Base-by-base conservation (phyloP, 2,113 vertebrate genomes). In the Pelusios castaneus region DNA sequence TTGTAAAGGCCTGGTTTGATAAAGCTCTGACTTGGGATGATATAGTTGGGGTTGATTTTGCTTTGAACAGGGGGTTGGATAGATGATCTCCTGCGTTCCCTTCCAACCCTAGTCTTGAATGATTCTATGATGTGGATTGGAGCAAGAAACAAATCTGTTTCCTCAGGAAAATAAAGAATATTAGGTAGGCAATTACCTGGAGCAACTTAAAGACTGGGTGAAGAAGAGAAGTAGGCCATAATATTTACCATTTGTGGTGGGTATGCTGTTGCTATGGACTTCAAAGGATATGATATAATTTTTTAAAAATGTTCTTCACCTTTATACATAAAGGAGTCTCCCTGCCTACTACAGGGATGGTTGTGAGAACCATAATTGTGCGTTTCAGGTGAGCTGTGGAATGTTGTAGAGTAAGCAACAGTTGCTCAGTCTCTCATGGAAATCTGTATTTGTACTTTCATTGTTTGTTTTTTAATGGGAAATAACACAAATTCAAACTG, bases 171-270 rank as follows among this genome's bases (percentile, higher is more conserved):
- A 2, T 8, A 75, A 9, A 81, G n/a, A n/a, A n/a, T n/a, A 9
- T 4, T 76, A 19, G 70, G 25, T 4, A 10, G 10, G 24, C 63
- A 41, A 38, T 43, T 70, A 12, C 8, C 27, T 52, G 2, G 55
- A 80, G 21, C 19, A 82, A 5, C 83, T 75, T 55, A 22, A 3
- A 31, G 80, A 27, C 22, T 79, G 2, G 10, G 63, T 67, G 47
- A 47, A 47, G 51, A 60, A 31, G 3, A 47, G 4, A 16, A 82
- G 0, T 5, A 63, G 14, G 45, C 6, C 16, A 1, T 3, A 1
- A 29, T 88, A 82, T 84, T 86, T 17, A 51, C 47, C 25, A 78
- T 21, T 49, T 51, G 19, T 38, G 24, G 2, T 55, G 29, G 75
- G 93, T 4, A 22, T 41, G 60, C 24, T 83, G 2, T 16, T 24